Base-by-base conservation (phyloP, 2,888 invertebrate species). In the Thalpophila matura region DNA sequence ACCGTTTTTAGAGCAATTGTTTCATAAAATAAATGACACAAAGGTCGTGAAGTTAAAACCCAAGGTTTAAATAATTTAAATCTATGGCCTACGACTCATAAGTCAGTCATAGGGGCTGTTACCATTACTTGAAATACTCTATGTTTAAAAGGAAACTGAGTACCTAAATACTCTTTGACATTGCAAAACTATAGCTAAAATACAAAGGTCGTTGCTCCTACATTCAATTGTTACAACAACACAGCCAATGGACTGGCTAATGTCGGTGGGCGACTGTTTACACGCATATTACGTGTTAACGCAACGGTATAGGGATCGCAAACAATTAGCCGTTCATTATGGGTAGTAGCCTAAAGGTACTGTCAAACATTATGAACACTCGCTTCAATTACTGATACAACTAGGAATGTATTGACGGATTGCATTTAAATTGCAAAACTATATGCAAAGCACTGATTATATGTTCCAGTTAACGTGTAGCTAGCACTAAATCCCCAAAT, bases 261-360 rank as follows among this genome's bases (percentile, higher is more conserved):
- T 69, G 20, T 38, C 37, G 6, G 14, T 9, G 27, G 20, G n/a
- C 20, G 27, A 38, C 40, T 42, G 50, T 69, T 60, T 22, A 42
- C 37, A 22, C 33, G 24, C 35, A 24, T 46, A 74, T 74, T 51
- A 69, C 46, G 27, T 49, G 51, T 61, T 46, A 40, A 74, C 37
- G 54, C 20, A 16, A 69, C 33, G 26, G 20, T 74, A 20, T 35
- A n/a, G 5, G 38, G 29, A 50, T 46, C 31, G 62, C 61, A 47
- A 68, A 50, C 54, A 55, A 47, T 70, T 69, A 33, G 33, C 43
- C 12, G 38, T 46, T 60, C 37, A 61, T 69, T 55, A 42, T 20
- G 3, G 31, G 6, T 22, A 22, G 14, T 27, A 56, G 26, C 29
- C 26, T 56, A 26, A 37, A 46, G 43, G 47, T 62, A 26, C n/a